phyloP scores from a whole-genome alignment of 2,113 vertebrate genomes.

The Paraplagusia blochii region DNA sequence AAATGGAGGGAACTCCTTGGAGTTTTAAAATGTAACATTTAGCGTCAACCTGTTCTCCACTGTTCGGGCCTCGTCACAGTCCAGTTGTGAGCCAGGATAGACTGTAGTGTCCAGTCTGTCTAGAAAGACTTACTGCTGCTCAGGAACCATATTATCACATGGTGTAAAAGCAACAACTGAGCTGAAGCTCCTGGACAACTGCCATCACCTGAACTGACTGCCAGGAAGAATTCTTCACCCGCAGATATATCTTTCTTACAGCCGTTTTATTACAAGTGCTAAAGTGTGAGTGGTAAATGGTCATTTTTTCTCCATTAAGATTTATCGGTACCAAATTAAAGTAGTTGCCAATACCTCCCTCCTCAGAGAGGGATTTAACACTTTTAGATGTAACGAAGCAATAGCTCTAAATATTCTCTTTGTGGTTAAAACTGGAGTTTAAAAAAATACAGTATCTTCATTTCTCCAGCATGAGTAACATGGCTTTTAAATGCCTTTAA shows the following conservation, averaged over 20 bases:
- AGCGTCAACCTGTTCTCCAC: too few species aligned
- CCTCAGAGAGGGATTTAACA: conserved; percentile 25
- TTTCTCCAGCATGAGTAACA: conserved; percentile 53
- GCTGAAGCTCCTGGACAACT: not conserved
- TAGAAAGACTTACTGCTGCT: not conserved
- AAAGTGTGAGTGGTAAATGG: not conserved
- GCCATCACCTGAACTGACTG: not conserved
- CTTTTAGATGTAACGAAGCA: conserved; percentile 44
- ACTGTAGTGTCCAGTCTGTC: not conserved
- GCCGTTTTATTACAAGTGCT: not conserved
- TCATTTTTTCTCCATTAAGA: conserved; percentile 8
- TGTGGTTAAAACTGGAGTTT: conserved; percentile 37
- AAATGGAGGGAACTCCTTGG: too few species aligned
- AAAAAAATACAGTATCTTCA: conserved; percentile 43
- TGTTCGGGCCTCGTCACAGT: too few species aligned
- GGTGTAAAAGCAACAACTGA: too few species aligned
- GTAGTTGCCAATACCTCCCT: conserved; percentile 5
- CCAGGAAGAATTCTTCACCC: not conserved
- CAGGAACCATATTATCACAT: not conserved
- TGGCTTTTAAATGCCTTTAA: conserved; percentile 20
- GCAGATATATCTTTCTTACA: not conserved
- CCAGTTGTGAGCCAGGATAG: too few species aligned
- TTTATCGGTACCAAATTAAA: not conserved
- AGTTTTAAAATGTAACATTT: too few species aligned
- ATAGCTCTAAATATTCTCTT: conserved; percentile 41